phyloP scores from a whole-genome alignment of 2,113 vertebrate genomes.

The Eleginops maclovinus region DNA sequence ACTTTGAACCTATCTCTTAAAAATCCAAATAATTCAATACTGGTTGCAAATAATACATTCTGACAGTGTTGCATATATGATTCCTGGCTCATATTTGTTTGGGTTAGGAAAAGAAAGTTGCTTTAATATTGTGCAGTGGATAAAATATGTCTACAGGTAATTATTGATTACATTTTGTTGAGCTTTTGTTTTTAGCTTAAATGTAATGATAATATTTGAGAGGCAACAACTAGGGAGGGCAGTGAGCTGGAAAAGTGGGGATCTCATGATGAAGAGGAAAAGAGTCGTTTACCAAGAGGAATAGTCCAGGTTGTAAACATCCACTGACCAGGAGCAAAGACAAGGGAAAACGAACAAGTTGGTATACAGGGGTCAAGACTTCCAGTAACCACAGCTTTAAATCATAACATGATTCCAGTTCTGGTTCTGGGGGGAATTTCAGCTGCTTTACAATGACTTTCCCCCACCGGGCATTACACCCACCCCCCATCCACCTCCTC shows the following conservation, averaged over 20 bases:
- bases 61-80: too few species aligned
- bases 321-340: background rate
- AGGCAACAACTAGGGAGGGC: background rate
- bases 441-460: conserved; percentile 14
- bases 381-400: conserved; percentile 33
- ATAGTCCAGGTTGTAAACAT: background rate
- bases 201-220: too few species aligned
- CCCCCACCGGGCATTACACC: conserved; percentile 3
- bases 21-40: too few species aligned
- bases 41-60: too few species aligned
- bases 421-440: conserved; percentile 7
- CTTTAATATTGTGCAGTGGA: too few species aligned
- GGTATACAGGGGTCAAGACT: conserved; percentile 14
- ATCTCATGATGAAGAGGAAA: background rate
- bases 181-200: background rate
- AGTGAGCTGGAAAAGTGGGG: background rate
- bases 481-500: conserved; percentile 5
- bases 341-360: background rate
- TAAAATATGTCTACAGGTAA: too few species aligned
- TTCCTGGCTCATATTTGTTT: too few species aligned
- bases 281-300: too few species aligned
- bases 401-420: conserved; percentile 17
- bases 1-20: background rate
- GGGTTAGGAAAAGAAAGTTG: too few species aligned
- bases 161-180: too few species aligned